A percentile compares a stretch with the other conserved stretches of the same genome.
These are phyloP conservation scores for Chanos chanos DNA, from an alignment of 2,797 vertebrate species.

Conservation along the genomic window DNA sequence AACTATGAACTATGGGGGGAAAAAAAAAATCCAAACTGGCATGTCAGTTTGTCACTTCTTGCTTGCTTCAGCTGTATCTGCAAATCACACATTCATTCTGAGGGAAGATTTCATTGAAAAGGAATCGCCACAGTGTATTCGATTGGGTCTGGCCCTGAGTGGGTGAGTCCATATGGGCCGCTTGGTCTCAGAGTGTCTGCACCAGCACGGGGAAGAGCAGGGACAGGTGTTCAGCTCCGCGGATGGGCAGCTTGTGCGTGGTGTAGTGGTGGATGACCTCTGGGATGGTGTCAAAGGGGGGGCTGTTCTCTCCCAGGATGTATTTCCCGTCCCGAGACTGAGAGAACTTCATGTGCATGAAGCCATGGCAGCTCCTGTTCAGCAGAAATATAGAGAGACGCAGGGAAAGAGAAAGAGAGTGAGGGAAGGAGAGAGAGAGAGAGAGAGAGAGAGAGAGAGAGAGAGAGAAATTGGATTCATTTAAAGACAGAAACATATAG, in stretches of 20 bases:
- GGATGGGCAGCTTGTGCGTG: slow-evolving; percentile 82
- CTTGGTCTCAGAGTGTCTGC: slow-evolving; percentile 73
- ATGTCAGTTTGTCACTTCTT: too few relatives aligned
- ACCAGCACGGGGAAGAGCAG: slow-evolving; percentile 83
- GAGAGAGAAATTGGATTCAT: too few relatives aligned
- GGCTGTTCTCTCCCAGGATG: slow-evolving; percentile 86
- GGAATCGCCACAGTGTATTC: slow-evolving; percentile 13
- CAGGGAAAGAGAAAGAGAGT: not conserved
- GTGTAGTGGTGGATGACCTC: slow-evolving; percentile 86
- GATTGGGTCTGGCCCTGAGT: slow-evolving; percentile 38
- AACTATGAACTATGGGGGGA: too few relatives aligned
- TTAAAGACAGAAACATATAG: too few relatives aligned
- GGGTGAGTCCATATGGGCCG: too few relatives aligned
- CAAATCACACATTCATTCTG: slow-evolving; percentile 10
- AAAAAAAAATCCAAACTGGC: too few relatives aligned
- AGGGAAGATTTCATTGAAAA: slow-evolving; percentile 14
- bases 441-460: not conserved
- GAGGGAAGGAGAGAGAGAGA: not conserved
- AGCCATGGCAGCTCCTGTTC: slow-evolving; percentile 88
- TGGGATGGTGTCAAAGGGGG: slow-evolving; percentile 81
- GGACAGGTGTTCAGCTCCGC: slow-evolving; percentile 83
- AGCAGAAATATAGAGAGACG: not conserved
- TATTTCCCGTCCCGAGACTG: slow-evolving; percentile 78
- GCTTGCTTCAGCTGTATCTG: too few relatives aligned
- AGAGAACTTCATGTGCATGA: slow-evolving; percentile 90